These are phyloP conservation scores for Leucoraja ocellata DNA, from an alignment of 2,797 vertebrate species.

Conservation along the genomic window DNA sequence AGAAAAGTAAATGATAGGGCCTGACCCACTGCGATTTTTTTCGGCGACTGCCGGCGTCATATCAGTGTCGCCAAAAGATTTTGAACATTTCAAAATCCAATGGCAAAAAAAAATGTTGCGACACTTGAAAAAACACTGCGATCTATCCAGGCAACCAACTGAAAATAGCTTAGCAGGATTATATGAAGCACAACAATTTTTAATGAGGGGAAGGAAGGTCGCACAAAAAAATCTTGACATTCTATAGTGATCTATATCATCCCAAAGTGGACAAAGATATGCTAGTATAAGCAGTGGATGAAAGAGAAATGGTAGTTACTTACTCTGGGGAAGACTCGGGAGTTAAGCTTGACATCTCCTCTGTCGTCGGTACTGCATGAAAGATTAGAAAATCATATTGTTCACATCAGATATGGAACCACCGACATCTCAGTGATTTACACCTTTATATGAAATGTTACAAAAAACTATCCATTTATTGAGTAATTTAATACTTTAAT, in stretches of 20 bases:
- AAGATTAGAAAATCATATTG: neutral
- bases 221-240: neutral
- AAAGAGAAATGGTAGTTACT: conserved; percentile 53
- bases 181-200: neutral
- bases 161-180: neutral
- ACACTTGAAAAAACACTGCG: too few relatives aligned
- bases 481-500: neutral
- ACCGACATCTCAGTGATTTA: neutral
- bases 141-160: neutral
- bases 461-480: neutral
- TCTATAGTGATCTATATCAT: neutral
- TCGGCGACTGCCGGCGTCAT: too few relatives aligned
- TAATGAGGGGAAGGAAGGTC: neutral
- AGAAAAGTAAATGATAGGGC: neutral
- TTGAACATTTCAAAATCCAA: too few relatives aligned
- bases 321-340: conserved; percentile 99
- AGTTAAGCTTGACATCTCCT: conserved; percentile 98
- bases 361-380: conserved; percentile 85
- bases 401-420: neutral
- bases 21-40: too few relatives aligned
- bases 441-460: neutral
- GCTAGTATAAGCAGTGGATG: neutral
- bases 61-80: too few relatives aligned
- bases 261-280: neutral
- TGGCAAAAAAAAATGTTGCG: too few relatives aligned